phyloP scores from a whole-genome alignment of 1,140 invertebrate species.

The Streblospio benedicti region DNA sequence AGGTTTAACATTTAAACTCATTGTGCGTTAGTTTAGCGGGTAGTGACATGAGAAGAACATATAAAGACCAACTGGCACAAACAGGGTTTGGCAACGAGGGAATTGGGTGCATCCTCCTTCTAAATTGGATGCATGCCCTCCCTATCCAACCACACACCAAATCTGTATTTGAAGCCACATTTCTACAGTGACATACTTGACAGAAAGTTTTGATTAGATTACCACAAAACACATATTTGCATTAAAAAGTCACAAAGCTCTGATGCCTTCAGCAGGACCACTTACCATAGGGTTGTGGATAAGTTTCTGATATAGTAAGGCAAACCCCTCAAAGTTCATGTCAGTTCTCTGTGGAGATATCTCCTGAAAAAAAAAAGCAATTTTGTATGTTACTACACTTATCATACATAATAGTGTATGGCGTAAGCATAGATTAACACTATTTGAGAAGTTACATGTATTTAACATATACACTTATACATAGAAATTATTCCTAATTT shows the following conservation, averaged over 20 bases:
- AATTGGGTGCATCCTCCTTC: neutral
- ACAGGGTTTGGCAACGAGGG: neutral
- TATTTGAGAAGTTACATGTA: neutral
- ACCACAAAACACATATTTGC: constrained; percentile 30
- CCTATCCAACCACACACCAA: too few relatives aligned
- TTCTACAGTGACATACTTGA: constrained; percentile 17
- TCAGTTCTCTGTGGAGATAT: constrained; percentile 63
- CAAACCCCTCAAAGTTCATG: constrained; percentile 87
- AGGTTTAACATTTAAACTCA: neutral
- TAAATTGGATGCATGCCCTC: too few relatives aligned
- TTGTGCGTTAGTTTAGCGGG: constrained; percentile 7
- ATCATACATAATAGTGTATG: neutral
- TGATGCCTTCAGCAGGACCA: constrained; percentile 10
- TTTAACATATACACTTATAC: neutral
- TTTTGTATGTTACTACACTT: neutral
- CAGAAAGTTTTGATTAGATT: constrained; percentile 30
- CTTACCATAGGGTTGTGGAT: constrained; percentile 61
- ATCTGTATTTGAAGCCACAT: constrained; percentile 16
- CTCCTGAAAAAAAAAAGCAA: constrained; percentile 52
- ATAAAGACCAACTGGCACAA: too few relatives aligned
- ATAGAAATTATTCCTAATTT: neutral
- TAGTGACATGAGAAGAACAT: constrained; percentile 51
- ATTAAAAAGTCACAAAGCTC: constrained; percentile 14
- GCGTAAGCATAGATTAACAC: neutral
- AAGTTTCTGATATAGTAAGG: constrained; percentile 72